These are phyloP conservation scores for Poecile montanus DNA, from an alignment of 2,797 vertebrate species.

Conservation along the genomic window DNA sequence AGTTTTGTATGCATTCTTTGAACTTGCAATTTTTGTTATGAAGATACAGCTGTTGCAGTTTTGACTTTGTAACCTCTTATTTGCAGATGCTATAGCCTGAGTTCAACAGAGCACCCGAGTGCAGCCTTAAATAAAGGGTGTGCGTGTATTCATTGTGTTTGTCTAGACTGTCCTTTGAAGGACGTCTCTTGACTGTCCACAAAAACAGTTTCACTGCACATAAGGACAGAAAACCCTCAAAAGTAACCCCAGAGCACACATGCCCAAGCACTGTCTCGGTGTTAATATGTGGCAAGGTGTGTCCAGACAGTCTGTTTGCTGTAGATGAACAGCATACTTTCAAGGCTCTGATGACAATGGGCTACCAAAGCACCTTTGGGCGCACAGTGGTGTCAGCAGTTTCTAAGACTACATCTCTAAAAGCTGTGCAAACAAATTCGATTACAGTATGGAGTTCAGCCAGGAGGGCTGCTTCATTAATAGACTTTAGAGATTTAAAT, in stretches of 20 bases:
- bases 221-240: background rate
- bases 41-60: background rate
- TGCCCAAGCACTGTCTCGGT: fast-evolving
- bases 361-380: background rate
- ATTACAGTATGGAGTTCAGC: background rate
- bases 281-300: background rate
- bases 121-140: background rate
- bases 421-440: background rate
- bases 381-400: background rate
- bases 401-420: background rate
- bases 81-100: background rate
- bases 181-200: background rate
- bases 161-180: background rate
- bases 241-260: background rate
- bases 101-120: background rate
- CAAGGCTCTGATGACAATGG: background rate
- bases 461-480: background rate
- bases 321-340: too few species aligned
- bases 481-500: background rate
- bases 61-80: background rate
- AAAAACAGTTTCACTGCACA: background rate
- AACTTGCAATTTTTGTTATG: background rate
- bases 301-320: background rate
- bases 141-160: background rate
- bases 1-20: background rate